These are phyloP conservation scores for Sitophilus oryzae DNA, from an alignment of 1,140 invertebrate species.

Conservation along the genomic window DNA sequence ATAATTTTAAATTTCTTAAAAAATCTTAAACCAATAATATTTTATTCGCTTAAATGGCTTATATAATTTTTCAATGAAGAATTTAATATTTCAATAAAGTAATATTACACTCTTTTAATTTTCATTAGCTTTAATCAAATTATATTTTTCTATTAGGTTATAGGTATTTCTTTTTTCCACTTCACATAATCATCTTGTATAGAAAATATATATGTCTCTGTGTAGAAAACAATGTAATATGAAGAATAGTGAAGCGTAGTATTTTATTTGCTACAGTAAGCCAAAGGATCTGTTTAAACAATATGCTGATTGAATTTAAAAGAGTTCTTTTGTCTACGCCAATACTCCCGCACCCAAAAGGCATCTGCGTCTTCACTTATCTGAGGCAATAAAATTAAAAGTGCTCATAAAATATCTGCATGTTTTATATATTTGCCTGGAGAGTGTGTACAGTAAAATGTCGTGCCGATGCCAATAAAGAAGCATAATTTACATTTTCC, in stretches of 20 bases:
- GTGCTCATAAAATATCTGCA: conserved; percentile 32
- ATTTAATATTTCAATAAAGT: too few relatives aligned
- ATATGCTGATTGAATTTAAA: neutral
- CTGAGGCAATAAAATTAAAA: conserved; percentile 29
- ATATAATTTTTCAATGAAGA: too few relatives aligned
- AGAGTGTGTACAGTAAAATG: conserved; percentile 29
- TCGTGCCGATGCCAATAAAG: conserved; percentile 37
- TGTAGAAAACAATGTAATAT: too few relatives aligned
- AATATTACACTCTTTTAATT: too few relatives aligned
- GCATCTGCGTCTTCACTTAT: conserved; percentile 14
- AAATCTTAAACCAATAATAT: too few relatives aligned
- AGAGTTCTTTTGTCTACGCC: neutral
- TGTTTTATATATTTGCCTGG: conserved; percentile 30
- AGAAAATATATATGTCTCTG: too few relatives aligned
- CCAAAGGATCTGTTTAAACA: neutral
- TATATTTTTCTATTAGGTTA: too few relatives aligned
- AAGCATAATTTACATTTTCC: conserved; percentile 40
- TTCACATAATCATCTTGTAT: too few relatives aligned
- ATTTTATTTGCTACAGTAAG: neutral
- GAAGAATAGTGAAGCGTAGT: neutral
- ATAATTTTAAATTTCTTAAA: too few relatives aligned
- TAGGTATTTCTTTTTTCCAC: too few relatives aligned
- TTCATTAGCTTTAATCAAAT: too few relatives aligned
- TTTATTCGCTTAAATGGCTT: too few relatives aligned
- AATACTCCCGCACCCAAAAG: neutral